phyloP scores from a whole-genome alignment of 2,797 vertebrate genomes.

The Okamejei kenojei region DNA sequence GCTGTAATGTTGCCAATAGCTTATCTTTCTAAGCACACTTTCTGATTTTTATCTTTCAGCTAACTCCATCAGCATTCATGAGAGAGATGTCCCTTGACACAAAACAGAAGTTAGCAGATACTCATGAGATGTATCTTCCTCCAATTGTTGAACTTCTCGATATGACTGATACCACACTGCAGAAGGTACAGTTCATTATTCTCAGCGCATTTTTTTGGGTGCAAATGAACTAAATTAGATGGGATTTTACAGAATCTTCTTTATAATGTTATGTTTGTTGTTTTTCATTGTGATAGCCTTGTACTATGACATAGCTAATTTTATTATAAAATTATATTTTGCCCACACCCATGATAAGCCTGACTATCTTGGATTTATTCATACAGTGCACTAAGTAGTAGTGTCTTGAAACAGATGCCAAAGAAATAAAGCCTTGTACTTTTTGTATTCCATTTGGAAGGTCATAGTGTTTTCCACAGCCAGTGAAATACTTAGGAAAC shows the following conservation, averaged over 20 bases:
- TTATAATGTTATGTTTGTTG: background rate
- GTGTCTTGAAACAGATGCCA: background rate
- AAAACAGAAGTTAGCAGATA: slow-evolving; percentile 63
- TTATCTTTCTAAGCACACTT: slow-evolving; percentile 40
- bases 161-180: slow-evolving; percentile 59
- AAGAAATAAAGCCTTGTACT: too few species aligned
- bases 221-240: background rate
- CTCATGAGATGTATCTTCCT: slow-evolving; percentile 54
- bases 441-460: too few species aligned
- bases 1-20: background rate
- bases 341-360: background rate
- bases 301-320: background rate
- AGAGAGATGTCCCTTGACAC: slow-evolving; percentile 72
- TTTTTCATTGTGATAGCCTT: too few species aligned
- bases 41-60: slow-evolving; percentile 57
- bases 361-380: background rate
- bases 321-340: background rate
- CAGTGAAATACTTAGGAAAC: too few species aligned
- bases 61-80: slow-evolving; percentile 71
- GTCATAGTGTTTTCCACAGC: too few species aligned
- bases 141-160: slow-evolving; percentile 66
- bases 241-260: background rate
- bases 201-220: background rate
- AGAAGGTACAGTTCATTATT: slow-evolving; percentile 62
- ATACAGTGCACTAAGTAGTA: background rate